Evolutionary conservation across 2,888 invertebrate genomes (phyloP).

Genomic region (Eurois occulta): DNA sequence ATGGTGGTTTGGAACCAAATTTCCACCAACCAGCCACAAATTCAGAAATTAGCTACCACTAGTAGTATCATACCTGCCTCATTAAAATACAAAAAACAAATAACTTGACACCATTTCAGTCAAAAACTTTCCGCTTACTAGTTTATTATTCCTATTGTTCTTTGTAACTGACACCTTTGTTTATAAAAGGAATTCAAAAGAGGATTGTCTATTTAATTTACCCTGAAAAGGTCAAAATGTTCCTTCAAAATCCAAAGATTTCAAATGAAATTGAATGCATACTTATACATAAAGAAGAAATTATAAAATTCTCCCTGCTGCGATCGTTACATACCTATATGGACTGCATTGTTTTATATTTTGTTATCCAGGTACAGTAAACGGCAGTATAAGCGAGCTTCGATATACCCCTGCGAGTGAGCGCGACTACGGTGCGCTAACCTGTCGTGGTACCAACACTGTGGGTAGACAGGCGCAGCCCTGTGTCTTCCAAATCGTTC

Average conservation of each 20-base stretch:
- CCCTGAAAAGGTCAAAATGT: background rate
- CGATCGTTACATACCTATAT: background rate
- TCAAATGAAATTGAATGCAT: background rate
- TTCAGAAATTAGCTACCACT: no score
- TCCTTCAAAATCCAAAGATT: background rate
- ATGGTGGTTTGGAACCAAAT: no score
- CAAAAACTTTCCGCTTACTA: no score
- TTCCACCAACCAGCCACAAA: no score
- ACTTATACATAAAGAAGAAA: background rate
- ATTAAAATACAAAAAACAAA: background rate
- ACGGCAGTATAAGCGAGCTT: slow-evolving; percentile 94
- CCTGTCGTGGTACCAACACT: slow-evolving; percentile 95
- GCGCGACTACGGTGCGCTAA: slow-evolving; percentile 96
- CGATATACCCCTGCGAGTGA: slow-evolving; percentile 96
- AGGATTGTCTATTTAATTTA: background rate
- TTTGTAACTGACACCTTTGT: background rate
- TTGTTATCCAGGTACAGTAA: slow-evolving; percentile 79
- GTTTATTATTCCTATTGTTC: background rate
- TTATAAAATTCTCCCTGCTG: background rate
- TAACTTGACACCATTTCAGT: background rate
- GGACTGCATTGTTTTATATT: background rate
- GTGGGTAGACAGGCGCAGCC: slow-evolving; percentile 96
- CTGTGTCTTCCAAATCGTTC: slow-evolving; percentile 96
- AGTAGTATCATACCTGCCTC: no score
- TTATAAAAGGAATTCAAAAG: background rate